phyloP scores from a whole-genome alignment of 1,140 invertebrate genomes.

The Drosophila dunni region DNA sequence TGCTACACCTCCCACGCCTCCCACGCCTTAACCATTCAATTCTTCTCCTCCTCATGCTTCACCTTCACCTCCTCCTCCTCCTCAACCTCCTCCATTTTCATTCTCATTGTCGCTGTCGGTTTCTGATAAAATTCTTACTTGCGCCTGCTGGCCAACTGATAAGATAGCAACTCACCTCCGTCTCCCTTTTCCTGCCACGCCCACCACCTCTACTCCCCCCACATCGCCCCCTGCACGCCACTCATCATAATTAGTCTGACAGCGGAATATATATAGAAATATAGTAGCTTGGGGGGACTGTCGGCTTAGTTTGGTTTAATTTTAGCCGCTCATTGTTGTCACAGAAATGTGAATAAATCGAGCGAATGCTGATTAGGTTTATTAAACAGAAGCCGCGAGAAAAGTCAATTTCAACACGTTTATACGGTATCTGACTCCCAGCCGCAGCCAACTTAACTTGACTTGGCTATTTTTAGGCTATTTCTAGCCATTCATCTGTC shows the following conservation, averaged over 20 bases:
- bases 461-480: no score
- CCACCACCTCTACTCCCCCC: not conserved
- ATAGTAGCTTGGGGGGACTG: constrained; percentile 14
- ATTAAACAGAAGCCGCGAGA: constrained; percentile 16
- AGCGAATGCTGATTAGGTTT: constrained; percentile 23
- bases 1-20: no score
- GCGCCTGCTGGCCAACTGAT: constrained; percentile 41
- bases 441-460: no score
- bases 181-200: not conserved
- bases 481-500: no score
- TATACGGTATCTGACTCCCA: no score
- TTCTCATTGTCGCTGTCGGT: not conserved
- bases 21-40: no score
- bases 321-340: constrained; percentile 21
- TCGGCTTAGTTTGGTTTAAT: constrained; percentile 17
- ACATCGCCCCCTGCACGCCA: not conserved
- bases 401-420: not conserved
- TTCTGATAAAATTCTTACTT: constrained; percentile 13
- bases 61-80: not conserved
- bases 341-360: constrained; percentile 8
- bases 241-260: constrained; percentile 66
- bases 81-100: not conserved
- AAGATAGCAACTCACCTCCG: constrained; percentile 16
- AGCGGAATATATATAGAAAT: constrained; percentile 16
- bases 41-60: constrained; percentile 2